Evolutionary conservation across 2,113 vertebrate genomes (phyloP).

Genomic region (Mus spicilegus): DNA sequence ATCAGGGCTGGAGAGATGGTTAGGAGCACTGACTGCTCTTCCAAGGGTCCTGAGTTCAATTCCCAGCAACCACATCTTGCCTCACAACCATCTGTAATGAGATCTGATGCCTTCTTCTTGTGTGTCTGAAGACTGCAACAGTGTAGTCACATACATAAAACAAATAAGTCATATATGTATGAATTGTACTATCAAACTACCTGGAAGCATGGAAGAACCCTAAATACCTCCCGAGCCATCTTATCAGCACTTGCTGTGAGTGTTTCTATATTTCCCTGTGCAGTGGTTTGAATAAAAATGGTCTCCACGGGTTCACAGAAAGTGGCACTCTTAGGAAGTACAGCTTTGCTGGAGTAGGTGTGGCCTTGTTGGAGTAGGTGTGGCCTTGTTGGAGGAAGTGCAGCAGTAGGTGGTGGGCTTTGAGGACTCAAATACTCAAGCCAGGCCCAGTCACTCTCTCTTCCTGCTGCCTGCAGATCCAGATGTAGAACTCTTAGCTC

Average conservation of each 20-base stretch:
- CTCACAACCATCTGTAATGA: too few species aligned
- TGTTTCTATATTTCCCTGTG: not conserved
- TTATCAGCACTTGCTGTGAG: not conserved
- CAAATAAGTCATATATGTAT: not conserved
- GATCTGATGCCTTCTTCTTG: too few species aligned
- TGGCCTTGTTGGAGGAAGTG: not conserved
- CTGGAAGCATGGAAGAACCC: rapidly evolving
- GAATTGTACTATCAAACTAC: not conserved
- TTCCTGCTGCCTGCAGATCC: not conserved
- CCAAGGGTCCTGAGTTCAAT: too few species aligned
- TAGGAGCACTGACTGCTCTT: too few species aligned
- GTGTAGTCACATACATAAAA: not conserved
- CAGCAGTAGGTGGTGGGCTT: not conserved
- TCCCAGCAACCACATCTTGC: too few species aligned
- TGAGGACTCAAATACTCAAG: not conserved
- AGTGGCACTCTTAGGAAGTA: not conserved
- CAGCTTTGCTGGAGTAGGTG: too few species aligned
- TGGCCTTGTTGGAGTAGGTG: not conserved
- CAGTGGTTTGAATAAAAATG: not conserved
- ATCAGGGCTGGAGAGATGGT: too few species aligned
- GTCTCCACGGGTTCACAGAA: not conserved
- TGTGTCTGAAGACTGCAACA: too few species aligned
- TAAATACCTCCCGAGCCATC: not conserved
- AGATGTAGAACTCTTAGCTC: not conserved
- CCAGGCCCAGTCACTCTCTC: not conserved